These are phyloP conservation scores for Psilopogon haemacephalus DNA, from an alignment of 2,113 vertebrate genomes.

Conservation along the genomic window DNA sequence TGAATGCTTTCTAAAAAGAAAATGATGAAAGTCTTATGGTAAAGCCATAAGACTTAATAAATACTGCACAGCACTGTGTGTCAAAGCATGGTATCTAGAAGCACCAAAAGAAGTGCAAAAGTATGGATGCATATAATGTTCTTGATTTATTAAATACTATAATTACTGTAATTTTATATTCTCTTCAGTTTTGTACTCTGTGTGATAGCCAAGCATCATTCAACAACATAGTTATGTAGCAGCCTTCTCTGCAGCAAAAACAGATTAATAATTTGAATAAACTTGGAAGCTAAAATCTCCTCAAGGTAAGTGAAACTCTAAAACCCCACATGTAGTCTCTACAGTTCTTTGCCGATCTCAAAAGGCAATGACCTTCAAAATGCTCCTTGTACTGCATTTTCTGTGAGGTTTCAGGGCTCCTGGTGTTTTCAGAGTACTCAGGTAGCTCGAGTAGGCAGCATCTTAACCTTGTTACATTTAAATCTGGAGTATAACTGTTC, in stretches of 20 bases:
- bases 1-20: conserved; percentile 16
- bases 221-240: not conserved
- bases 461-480: not conserved
- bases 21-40: not conserved
- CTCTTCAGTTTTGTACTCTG: not conserved
- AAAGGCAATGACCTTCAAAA: not conserved
- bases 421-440: not conserved
- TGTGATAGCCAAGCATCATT: not conserved
- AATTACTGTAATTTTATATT: conserved; percentile 16
- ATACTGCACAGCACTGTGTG: not conserved
- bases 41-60: not conserved
- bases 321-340: not conserved
- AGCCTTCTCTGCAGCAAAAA: not conserved
- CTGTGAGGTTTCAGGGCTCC: not conserved
- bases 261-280: not conserved
- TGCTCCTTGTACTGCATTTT: not conserved
- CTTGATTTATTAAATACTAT: not conserved
- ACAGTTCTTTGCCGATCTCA: not conserved
- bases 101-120: not conserved
- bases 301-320: not conserved
- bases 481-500: not conserved
- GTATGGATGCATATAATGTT: not conserved
- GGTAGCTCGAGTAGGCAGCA: not conserved
- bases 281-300: not conserved
- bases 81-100: not conserved